A percentile compares a stretch with the other conserved stretches of the same genome.
Conservation (phyloP, 2,113 vertebrate species). For the Osmerus mordax region DNA sequence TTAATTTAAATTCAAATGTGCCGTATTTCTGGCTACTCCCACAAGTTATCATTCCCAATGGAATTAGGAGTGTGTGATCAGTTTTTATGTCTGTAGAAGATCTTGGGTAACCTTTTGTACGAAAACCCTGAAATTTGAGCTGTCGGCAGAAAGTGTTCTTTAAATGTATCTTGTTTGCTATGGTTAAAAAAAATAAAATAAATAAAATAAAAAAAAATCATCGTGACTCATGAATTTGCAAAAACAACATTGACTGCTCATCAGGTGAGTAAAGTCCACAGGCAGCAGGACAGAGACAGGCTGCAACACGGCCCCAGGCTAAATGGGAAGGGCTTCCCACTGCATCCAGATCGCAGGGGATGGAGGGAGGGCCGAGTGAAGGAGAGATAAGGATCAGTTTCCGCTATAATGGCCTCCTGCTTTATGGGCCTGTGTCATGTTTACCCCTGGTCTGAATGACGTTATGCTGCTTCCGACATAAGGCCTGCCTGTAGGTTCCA, state of each 20-base stretch:
- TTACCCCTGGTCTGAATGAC: slow-evolving; percentile 32
- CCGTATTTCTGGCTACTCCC: not conserved
- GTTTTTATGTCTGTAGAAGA: too few relatives aligned
- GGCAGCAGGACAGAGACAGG: not conserved
- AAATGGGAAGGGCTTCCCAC: slow-evolving; percentile 15
- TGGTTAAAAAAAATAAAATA: not conserved
- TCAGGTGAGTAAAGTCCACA: not conserved
- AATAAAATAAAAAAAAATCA: not conserved
- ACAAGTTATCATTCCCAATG: too few relatives aligned
- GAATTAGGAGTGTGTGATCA: too few relatives aligned
- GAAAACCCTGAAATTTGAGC: not conserved
- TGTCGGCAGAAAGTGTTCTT: too few relatives aligned
- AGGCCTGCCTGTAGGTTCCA: slow-evolving; percentile 18
- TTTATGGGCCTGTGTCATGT: slow-evolving; percentile 39
- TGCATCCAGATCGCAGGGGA: not conserved
- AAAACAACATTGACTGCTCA: not conserved
- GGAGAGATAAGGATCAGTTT: slow-evolving; percentile 59
- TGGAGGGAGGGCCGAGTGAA: not conserved
- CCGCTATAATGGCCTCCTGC: slow-evolving; percentile 34
- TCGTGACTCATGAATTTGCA: not conserved
- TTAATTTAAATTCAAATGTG: not conserved
- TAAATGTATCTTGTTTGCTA: too few relatives aligned
- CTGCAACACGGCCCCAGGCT: not conserved
- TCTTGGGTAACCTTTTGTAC: too few relatives aligned
- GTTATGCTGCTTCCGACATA: slow-evolving; percentile 36